A percentile compares a stretch with the other conserved stretches of the same genome.
Conservation (phyloP, 2,113 vertebrate genomes). For the Rhynchopsitta pachyrhyncha region DNA sequence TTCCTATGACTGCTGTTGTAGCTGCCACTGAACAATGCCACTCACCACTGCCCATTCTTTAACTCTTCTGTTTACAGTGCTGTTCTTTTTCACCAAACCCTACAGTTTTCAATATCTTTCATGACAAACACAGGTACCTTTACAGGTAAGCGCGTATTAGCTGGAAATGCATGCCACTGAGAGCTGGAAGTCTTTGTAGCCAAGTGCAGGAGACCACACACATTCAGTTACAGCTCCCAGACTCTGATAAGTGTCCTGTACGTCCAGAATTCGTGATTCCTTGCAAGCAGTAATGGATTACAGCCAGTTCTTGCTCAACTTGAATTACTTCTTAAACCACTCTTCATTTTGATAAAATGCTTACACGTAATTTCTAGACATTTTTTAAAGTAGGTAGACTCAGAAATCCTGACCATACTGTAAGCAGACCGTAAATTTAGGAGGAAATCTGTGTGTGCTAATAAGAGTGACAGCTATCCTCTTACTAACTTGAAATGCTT, state of each 20-base stretch:
- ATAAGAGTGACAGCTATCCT: not conserved
- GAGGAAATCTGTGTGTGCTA: not conserved
- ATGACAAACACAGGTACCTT: not conserved
- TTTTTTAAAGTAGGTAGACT: not conserved
- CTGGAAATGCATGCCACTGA: rapidly evolving
- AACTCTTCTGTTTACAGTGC: not conserved
- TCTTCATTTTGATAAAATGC: not conserved
- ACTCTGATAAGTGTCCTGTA: not conserved
- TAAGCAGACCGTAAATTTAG: not conserved
- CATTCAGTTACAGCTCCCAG: not conserved
- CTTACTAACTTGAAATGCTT: not conserved
- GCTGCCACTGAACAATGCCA: not conserved
- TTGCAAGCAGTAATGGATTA: not conserved
- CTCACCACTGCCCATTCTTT: rapidly evolving
- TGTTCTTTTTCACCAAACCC: not conserved
- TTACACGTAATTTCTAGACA: not conserved
- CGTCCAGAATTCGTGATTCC: not conserved
- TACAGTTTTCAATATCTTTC: not conserved
- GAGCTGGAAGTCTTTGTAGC: not conserved
- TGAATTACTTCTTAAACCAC: not conserved
- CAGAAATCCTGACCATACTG: not conserved
- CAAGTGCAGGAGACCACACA: not conserved
- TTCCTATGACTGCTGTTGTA: not conserved
- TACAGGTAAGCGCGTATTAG: not conserved
- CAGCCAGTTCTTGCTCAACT: not conserved